Evolutionary conservation across 2,113 vertebrate species (phyloP).

Genomic region (Pelobates fuscus): DNA sequence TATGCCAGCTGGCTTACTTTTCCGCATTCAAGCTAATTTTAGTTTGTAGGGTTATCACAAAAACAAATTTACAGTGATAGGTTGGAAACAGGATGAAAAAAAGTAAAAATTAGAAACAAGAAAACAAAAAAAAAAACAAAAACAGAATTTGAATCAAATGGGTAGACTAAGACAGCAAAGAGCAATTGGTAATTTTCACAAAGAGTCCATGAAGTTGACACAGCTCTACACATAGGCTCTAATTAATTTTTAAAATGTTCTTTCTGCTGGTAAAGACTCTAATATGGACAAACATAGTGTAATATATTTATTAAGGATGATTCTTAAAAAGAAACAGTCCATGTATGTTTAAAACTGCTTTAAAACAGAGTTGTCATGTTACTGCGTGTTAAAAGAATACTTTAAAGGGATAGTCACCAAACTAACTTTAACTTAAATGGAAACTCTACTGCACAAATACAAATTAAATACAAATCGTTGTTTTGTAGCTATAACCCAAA

Average conservation of each 20-base stretch:
- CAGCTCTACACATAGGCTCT: slow-evolving; percentile 10
- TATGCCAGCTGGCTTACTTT: not conserved
- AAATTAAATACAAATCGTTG: no score
- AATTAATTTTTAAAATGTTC: slow-evolving; percentile 18
- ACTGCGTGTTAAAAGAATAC: no score
- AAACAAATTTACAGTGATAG: not conserved
- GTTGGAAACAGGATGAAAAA: no score
- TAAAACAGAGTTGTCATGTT: no score
- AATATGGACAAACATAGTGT: not conserved
- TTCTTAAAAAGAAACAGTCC: no score
- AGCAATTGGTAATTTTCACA: not conserved
- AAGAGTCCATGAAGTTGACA: slow-evolving; percentile 31
- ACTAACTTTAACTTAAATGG: no score
- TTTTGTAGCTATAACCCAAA: no score
- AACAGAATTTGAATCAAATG: no score
- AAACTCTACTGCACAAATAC: no score
- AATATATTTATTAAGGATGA: no score
- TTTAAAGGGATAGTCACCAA: no score
- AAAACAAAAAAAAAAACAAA: not conserved
- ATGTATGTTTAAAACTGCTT: no score
- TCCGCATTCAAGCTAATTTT: slow-evolving; percentile 1
- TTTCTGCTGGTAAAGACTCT: not conserved
- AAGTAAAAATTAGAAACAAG: not conserved
- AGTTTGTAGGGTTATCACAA: not conserved
- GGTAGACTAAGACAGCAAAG: not conserved